Conservation (phyloP, 2,888 invertebrate genomes). For the Ectemnius continuus region DNA sequence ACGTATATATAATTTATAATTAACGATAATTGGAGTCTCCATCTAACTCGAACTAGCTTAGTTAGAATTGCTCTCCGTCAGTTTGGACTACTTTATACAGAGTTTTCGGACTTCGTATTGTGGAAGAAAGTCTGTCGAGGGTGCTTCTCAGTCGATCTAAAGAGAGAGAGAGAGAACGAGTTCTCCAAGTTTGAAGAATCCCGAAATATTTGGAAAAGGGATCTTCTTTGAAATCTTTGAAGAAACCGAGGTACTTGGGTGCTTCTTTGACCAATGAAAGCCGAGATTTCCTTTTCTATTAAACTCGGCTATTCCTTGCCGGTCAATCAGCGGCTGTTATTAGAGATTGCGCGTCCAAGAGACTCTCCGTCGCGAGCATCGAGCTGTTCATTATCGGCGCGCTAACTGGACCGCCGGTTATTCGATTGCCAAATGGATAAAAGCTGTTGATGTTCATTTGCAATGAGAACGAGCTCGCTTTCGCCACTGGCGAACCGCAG, state of each 20-base stretch:
- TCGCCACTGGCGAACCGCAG: slow-evolving; percentile 59
- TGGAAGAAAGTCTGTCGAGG: too few relatives aligned
- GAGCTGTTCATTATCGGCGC: slow-evolving; percentile 80
- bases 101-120: too few relatives aligned
- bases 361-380: slow-evolving; percentile 82
- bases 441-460: slow-evolving; percentile 76
- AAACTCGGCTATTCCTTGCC: slow-evolving; percentile 16
- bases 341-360: slow-evolving; percentile 85
- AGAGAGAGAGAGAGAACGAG: too few relatives aligned
- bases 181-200: too few relatives aligned
- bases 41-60: not conserved
- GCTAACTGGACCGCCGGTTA: slow-evolving; percentile 68
- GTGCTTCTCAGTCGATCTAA: too few relatives aligned
- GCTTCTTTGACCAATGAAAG: too few relatives aligned
- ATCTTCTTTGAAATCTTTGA: too few relatives aligned
- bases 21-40: slow-evolving; percentile 35
- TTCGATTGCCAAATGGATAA: slow-evolving; percentile 75
- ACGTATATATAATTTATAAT: slow-evolving; percentile 38
- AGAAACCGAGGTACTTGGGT: too few relatives aligned
- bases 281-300: too few relatives aligned
- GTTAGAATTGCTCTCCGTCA: too few relatives aligned
- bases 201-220: too few relatives aligned
- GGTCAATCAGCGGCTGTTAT: slow-evolving; percentile 84
- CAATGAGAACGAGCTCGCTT: slow-evolving; percentile 68
- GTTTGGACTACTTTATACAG: slow-evolving; percentile 18